Evolutionary conservation across 2,797 vertebrate genomes (phyloP).

Genomic region (Furcifer pardalis): DNA sequence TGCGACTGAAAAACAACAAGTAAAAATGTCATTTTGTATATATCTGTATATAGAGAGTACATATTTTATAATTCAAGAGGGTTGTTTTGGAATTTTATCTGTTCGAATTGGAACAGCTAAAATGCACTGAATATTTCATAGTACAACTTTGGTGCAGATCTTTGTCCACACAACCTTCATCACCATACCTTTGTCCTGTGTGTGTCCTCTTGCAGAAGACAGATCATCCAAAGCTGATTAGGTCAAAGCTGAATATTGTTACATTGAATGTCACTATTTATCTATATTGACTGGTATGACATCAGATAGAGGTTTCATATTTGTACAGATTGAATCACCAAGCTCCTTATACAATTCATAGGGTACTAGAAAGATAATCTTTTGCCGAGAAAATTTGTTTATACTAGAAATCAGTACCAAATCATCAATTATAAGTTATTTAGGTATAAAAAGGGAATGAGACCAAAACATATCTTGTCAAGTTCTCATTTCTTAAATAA

Average conservation of each 20-base stretch:
- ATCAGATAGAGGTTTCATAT: too few relatives aligned
- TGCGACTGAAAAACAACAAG: too few relatives aligned
- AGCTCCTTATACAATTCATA: not conserved
- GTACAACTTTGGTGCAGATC: not conserved
- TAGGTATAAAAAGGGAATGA: too few relatives aligned
- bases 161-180: not conserved
- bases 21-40: too few relatives aligned
- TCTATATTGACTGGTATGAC: not conserved
- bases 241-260: not conserved
- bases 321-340: not conserved
- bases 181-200: not conserved
- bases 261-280: not conserved
- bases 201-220: not conserved
- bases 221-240: not conserved
- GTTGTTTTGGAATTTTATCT: not conserved
- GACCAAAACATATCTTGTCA: too few relatives aligned
- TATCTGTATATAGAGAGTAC: too few relatives aligned
- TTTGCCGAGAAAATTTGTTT: too few relatives aligned
- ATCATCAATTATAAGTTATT: too few relatives aligned
- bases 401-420: too few relatives aligned
- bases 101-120: not conserved
- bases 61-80: too few relatives aligned
- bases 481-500: too few relatives aligned
- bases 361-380: not conserved
- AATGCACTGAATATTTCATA: not conserved